A percentile compares a stretch with the other conserved stretches of the same genome.
These are phyloP conservation scores for Alosa alosa DNA, from an alignment of 2,113 vertebrate genomes.

Conservation along the genomic window DNA sequence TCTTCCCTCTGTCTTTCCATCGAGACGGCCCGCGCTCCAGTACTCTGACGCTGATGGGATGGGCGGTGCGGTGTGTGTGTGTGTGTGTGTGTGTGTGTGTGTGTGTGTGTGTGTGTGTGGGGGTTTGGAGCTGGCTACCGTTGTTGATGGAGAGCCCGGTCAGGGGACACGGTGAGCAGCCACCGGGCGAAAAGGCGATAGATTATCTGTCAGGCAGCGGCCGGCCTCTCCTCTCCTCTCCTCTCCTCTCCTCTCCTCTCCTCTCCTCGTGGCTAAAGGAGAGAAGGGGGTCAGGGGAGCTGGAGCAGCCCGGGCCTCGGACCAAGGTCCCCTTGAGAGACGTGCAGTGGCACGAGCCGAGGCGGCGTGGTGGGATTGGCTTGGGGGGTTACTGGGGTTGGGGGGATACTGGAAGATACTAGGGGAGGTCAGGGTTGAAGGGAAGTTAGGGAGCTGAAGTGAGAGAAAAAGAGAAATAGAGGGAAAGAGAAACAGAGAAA, in stretches of 20 bases:
- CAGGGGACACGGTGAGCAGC: constrained; percentile 22
- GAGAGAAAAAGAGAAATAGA: neutral
- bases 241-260: no score
- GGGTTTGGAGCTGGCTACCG: constrained; percentile 17
- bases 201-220: constrained; percentile 41
- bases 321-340: constrained; percentile 31
- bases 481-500: no score
- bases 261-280: neutral
- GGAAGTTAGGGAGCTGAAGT: neutral
- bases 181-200: constrained; percentile 25
- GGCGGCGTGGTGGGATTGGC: no score
- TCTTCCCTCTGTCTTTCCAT: neutral
- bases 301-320: constrained; percentile 4
- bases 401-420: neutral
- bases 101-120: neutral
- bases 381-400: no score
- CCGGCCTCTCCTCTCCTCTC: neutral
- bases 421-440: neutral
- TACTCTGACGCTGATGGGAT: neutral
- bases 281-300: constrained; percentile 27
- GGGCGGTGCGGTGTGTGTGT: neutral
- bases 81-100: neutral
- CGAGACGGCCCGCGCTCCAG: neutral
- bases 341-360: neutral
- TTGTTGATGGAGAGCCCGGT: constrained; percentile 29